Percentiles rank a stretch among this genome's conserved stretches.
Conservation (phyloP, 1,140 invertebrate species). For the Melanaphis sacchari region DNA sequence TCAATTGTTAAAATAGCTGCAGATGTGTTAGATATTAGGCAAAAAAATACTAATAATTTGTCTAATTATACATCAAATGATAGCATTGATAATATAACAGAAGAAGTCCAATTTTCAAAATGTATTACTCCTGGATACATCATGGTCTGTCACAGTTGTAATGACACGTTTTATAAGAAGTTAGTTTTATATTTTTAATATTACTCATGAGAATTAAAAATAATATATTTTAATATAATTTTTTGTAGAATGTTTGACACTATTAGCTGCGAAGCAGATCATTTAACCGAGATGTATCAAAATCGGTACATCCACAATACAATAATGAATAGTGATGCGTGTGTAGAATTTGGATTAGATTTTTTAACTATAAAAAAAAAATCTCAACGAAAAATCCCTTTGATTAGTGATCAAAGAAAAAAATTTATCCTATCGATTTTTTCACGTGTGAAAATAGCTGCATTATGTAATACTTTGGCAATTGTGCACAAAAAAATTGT, state of each 20-base stretch:
- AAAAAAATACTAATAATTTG: constrained; percentile 61
- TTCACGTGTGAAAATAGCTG: constrained; percentile 71
- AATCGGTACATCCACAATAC: constrained; percentile 67
- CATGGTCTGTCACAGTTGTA: constrained; percentile 75
- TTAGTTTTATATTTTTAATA: constrained; percentile 52
- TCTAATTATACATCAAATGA: constrained; percentile 29
- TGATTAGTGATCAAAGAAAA: constrained; percentile 12
- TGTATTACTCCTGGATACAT: constrained; percentile 74
- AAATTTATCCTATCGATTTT: constrained; percentile 46
- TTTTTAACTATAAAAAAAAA: constrained; percentile 66
- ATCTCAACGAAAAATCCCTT: constrained; percentile 60
- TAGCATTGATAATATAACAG: neutral
- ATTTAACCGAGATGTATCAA: constrained; percentile 68
- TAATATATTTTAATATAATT: constrained; percentile 59
- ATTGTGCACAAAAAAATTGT: constrained; percentile 73
- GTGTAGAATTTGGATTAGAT: constrained; percentile 69
- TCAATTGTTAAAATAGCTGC: constrained; percentile 89
- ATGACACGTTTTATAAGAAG: constrained; percentile 65
- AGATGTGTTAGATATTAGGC: constrained; percentile 72
- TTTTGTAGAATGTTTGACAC: constrained; percentile 71
- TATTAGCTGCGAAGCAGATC: constrained; percentile 70
- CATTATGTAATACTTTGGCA: constrained; percentile 77
- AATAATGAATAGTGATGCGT: constrained; percentile 68
- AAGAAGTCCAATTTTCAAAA: constrained; percentile 38
- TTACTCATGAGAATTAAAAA: neutral